Base-by-base conservation (phyloP, 2,797 vertebrate genomes). In the Lutjanus campechanus region DNA sequence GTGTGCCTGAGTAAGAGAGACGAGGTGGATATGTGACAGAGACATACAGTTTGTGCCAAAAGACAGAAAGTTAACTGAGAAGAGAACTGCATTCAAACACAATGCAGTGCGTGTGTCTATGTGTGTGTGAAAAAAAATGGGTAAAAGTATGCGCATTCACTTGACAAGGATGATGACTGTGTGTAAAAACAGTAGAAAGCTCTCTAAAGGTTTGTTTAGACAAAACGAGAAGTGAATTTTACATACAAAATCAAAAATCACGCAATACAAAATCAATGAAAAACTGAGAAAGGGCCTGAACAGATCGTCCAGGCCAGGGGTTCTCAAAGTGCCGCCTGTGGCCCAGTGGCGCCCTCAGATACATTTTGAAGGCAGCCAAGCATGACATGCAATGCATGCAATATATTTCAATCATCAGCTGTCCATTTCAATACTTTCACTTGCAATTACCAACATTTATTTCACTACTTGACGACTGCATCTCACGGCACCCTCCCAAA, bases 1-100 rank as follows among this genome's bases (percentile, higher is more conserved):
- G 11, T 40, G 60, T 17, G 11, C 1, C 2, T 47, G 49, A 46
- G 43, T 4, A 40, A 43, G 36, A 58, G 8, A 49, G 44, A 41
- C 0, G 17, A 13, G 56, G 1, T 36, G 12, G n/a, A 20, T 56
- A 43, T 71, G 66, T 67, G 73, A 81, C 29, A 7, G 15, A 65
- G 58, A 51, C 3, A 55, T 12, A 62, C 19, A 8, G 54, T 55
- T 25, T 65, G 70, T 36, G 56, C 36, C 11, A 43, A 55, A 29
- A 61, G 50, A 76, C 8, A 22, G 43, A 64, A 29, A 54, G n/a
- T 60, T 8, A 62, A 51, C 40, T 1, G 29, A 74, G 70, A 55
- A n/a, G 54, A 51, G 7, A 73, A 11, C 36, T 40, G 40, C 10
- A 63, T 44, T 51, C 17, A 50, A 29, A 63, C 44, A 56, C 7